Conservation (phyloP, 2,797 vertebrate genomes). For the Trichosurus vulpecula region DNA sequence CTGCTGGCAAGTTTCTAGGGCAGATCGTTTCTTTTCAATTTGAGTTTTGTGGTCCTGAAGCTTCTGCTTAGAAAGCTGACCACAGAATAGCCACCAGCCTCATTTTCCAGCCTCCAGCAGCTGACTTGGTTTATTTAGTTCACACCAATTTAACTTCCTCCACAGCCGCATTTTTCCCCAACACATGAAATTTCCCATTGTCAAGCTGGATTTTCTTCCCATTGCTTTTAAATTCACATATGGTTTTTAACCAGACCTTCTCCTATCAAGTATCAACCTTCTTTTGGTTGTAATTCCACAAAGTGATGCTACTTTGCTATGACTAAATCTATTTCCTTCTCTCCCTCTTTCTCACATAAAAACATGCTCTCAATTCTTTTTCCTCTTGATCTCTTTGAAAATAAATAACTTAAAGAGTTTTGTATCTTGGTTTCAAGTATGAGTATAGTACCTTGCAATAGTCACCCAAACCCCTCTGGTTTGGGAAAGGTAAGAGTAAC, state of each 20-base stretch:
- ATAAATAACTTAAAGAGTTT: neutral
- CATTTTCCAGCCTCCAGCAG: slow-evolving; percentile 68
- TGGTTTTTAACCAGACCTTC: neutral
- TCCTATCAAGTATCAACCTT: neutral
- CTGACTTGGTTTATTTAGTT: neutral
- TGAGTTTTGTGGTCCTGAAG: slow-evolving; percentile 36
- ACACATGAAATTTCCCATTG: neutral
- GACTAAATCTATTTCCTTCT: neutral
- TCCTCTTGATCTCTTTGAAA: neutral
- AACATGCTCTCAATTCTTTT: neutral
- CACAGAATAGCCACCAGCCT: slow-evolving; percentile 39
- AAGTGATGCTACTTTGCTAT: neutral
- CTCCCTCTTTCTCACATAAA: neutral
- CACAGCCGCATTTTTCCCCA: neutral
- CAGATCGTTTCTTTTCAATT: neutral
- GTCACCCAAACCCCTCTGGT: neutral
- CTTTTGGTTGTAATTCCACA: neutral
- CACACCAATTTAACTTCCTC: neutral
- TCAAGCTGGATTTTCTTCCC: neutral
- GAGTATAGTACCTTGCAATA: neutral
- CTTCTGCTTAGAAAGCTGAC: slow-evolving; percentile 57
- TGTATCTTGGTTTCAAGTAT: neutral
- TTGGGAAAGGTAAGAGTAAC: neutral
- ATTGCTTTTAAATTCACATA: neutral
- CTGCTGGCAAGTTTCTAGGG: neutral